phyloP scores from a whole-genome alignment of 2,888 invertebrate species.

The Thymelicus lineola region DNA sequence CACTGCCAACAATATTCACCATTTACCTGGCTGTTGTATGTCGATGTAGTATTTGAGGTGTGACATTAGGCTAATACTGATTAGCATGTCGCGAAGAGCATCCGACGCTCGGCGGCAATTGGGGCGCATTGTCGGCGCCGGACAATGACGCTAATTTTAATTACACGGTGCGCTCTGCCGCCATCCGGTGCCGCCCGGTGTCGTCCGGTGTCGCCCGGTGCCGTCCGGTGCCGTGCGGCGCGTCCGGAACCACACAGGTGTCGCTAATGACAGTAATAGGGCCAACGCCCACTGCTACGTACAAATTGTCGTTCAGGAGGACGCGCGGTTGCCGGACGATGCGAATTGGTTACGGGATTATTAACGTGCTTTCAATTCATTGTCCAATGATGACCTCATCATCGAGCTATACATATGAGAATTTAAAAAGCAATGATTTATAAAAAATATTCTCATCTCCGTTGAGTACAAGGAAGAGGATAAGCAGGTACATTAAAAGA shows the following conservation, averaged over 20 bases:
- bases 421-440: no score
- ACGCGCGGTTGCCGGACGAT: no score
- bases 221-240: background rate
- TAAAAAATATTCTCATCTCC: no score
- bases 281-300: background rate
- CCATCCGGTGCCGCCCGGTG: background rate
- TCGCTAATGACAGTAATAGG: background rate
- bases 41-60: background rate
- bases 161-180: slow-evolving; percentile 22
- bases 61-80: slow-evolving; percentile 12
- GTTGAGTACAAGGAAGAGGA: no score
- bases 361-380: no score
- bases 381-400: no score
- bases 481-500: no score
- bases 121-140: slow-evolving; percentile 24
- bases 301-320: no score
- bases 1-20: no score
- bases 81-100: slow-evolving; percentile 5
- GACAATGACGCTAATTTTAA: slow-evolving; percentile 48
- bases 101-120: slow-evolving; percentile 8
- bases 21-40: background rate
- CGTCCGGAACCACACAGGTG: background rate
- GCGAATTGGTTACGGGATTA: no score
- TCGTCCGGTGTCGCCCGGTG: background rate
- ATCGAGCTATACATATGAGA: no score